These are phyloP conservation scores for Orchesellides sinensis DNA, from an alignment of 2,888 invertebrate species.

Conservation along the genomic window DNA sequence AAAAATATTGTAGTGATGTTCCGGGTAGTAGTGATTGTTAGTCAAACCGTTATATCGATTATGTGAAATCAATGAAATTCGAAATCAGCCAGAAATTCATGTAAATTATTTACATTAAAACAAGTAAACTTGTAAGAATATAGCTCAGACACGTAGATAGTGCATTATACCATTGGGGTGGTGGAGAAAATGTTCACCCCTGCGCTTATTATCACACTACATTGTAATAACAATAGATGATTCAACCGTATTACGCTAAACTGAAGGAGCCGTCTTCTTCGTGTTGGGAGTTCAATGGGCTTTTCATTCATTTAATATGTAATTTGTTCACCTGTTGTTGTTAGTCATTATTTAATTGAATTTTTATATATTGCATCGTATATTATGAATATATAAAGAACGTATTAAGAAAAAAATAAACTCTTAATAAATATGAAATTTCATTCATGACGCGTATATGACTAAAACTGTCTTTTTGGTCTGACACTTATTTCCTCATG, in stretches of 20 bases:
- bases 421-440: slow-evolving; percentile 25
- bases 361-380: slow-evolving; percentile 68
- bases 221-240: slow-evolving; percentile 34
- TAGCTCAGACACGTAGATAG: slow-evolving; percentile 58
- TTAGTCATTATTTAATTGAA: slow-evolving; percentile 68
- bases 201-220: slow-evolving; percentile 57
- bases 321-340: slow-evolving; percentile 69
- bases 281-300: slow-evolving; percentile 57
- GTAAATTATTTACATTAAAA: slow-evolving; percentile 57
- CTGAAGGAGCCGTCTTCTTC: slow-evolving; percentile 32
- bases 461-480: background rate
- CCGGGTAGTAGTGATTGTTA: slow-evolving; percentile 39
- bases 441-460: slow-evolving; percentile 12
- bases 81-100: slow-evolving; percentile 57
- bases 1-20: slow-evolving; percentile 44
- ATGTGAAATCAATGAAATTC: slow-evolving; percentile 61
- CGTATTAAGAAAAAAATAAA: slow-evolving; percentile 49
- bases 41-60: slow-evolving; percentile 36
- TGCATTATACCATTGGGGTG: slow-evolving; percentile 37
- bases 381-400: slow-evolving; percentile 54
- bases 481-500: background rate
- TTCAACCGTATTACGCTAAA: slow-evolving; percentile 50
- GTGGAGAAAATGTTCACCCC: slow-evolving; percentile 16
- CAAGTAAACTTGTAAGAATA: slow-evolving; percentile 2
- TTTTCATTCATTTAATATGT: slow-evolving; percentile 68